Evolutionary conservation across 2,888 invertebrate species (phyloP), one percentile per base, ranked within the genome.

Genomic region (Alentia gelatinosa): DNA sequence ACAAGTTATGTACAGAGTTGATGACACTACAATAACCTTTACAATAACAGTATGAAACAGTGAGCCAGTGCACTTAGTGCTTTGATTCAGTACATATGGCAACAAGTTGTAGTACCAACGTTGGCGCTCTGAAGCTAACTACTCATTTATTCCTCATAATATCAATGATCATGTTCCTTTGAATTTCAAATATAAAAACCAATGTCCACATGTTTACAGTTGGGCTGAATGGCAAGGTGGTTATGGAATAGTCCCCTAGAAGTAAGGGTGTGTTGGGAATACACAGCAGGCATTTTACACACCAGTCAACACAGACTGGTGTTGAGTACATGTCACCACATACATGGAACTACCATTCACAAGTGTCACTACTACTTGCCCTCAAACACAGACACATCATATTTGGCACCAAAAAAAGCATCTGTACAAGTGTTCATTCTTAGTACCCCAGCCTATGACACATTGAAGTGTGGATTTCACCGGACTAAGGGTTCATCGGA

Each of bases 21-120:
- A 68, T 68, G 68, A 68, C 68, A 68, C 68, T 68, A 68, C 68
- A 26, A 68, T 68, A 68, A 68, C 68, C 23, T 68, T 68, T 68
- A 68, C 68, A 68, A 30, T 68, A 68, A 68, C 68, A 68, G 79
- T 79, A 79, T 79, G 74, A 3, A 79, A 79, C 79, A 68, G 68
- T 68, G 68, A 68, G 26, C 68, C 68, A 68, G 68, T 68, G 68
- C 68, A 68, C 68, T 68, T 68, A 26, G 68, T 68, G 68, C 68
- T 19, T 68, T 26, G 68, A 30, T 68, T 68, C 68, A 68, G 68
- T 68, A 68, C 68, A 30, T 68, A 68, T 68, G 68, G 68, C 68
- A 68, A 68, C 68, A 68, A 68, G 26, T 68, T 26, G 68, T 68
- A 68, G 68, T 68, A 68, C 68, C 68, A 68, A 68, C 5, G 33